Conservation (phyloP, 1,140 invertebrate genomes). For the Heliconius eleuchia region DNA sequence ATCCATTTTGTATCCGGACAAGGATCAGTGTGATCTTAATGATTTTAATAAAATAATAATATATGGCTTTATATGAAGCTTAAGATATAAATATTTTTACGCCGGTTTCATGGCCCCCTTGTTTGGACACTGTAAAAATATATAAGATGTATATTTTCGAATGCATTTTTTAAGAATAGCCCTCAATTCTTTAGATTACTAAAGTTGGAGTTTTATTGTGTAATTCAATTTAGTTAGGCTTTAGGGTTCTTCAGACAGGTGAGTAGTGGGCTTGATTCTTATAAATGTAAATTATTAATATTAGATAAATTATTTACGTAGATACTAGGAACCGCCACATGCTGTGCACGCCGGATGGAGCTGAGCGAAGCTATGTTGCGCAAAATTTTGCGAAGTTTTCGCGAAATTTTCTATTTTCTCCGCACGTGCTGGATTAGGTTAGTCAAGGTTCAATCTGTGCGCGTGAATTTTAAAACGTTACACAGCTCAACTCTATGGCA, state of each 20-base stretch:
- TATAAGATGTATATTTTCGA: background rate
- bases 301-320: too few species aligned
- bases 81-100: background rate
- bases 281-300: too few species aligned
- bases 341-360: too few species aligned
- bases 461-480: too few species aligned
- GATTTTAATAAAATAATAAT: background rate
- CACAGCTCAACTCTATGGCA: too few species aligned
- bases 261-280: too few species aligned
- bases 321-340: too few species aligned
- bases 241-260: background rate
- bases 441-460: too few species aligned
- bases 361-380: too few species aligned
- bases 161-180: background rate
- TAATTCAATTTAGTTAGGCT: background rate
- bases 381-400: too few species aligned
- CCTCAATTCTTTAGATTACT: background rate
- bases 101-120: background rate
- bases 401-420: too few species aligned
- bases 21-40: background rate
- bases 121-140: constrained; percentile 7
- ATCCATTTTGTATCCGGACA: background rate
- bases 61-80: background rate
- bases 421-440: too few species aligned
- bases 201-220: background rate